Evolutionary conservation across 2,888 invertebrate genomes (phyloP).

Genomic region (Leucoptera coffeella): DNA sequence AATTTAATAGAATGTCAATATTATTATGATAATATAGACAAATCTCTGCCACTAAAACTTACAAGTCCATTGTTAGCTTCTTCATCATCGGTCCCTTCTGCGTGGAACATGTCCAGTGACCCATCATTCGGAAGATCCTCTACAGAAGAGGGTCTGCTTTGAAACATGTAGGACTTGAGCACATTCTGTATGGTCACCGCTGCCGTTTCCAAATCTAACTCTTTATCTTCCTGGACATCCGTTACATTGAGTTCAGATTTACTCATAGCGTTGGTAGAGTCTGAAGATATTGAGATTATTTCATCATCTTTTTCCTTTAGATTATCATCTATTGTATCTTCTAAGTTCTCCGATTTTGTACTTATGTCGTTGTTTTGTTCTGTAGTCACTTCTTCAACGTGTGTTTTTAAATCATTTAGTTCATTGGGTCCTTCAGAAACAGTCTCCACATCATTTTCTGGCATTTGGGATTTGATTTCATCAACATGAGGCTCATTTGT

Average conservation of each 20-base stretch:
- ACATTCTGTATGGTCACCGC: conserved; percentile 55
- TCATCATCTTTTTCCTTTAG: conserved; percentile 1
- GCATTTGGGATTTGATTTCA: too few relatives aligned
- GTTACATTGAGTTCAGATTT: neutral
- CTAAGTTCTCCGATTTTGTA: neutral
- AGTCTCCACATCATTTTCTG: too few relatives aligned
- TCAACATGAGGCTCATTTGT: too few relatives aligned
- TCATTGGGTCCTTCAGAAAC: too few relatives aligned
- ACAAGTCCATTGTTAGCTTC: too few relatives aligned
- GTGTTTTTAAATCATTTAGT: too few relatives aligned
- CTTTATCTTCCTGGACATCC: neutral
- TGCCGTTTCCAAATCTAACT: conserved; percentile 42
- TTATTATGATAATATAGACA: too few relatives aligned
- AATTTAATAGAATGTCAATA: too few relatives aligned
- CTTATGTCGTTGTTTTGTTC: too few relatives aligned
- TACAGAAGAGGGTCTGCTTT: conserved; percentile 33
- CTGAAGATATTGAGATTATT: neutral
- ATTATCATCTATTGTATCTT: neutral
- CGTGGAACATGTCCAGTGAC: conserved; percentile 15
- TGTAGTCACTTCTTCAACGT: too few relatives aligned
- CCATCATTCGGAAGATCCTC: conserved; percentile 22
- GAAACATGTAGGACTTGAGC: conserved; percentile 41
- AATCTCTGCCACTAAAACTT: too few relatives aligned
- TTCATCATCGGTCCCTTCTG: too few relatives aligned
- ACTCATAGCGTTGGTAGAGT: neutral